Evolutionary conservation across 2,113 vertebrate genomes (phyloP).

Genomic region (Lethenteron camtschaticum): DNA sequence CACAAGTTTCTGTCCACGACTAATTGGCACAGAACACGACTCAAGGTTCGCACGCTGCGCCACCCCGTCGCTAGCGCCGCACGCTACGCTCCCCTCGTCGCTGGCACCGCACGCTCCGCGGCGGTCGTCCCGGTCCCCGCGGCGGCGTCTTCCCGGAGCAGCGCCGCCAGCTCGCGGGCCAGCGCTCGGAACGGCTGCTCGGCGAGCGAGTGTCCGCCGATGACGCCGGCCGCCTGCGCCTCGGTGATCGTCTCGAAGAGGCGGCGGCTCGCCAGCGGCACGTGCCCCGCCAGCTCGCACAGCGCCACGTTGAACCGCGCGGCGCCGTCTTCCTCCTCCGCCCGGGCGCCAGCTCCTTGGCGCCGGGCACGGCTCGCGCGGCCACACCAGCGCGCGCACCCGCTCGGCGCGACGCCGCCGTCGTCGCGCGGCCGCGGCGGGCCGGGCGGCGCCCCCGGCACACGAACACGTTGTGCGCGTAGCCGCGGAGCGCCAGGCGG

Average conservation of each 20-base stretch:
- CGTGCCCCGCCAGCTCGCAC: conserved; percentile 65
- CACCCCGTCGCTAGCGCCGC: too few relatives aligned
- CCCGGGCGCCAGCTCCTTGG: conserved; percentile 28
- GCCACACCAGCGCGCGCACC: conserved; percentile 50
- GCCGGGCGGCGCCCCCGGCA: conserved; percentile 32
- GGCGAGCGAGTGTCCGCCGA: conserved; percentile 30
- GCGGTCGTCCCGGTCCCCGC: too few relatives aligned
- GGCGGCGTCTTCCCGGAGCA: too few relatives aligned
- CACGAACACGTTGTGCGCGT: conserved; percentile 55
- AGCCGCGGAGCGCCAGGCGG: conserved; percentile 24
- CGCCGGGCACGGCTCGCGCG: conserved; percentile 35
- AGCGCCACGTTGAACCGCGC: conserved; percentile 47
- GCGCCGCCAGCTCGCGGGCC: too few relatives aligned
- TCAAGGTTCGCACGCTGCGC: too few relatives aligned
- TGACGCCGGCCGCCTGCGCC: conserved; percentile 21
- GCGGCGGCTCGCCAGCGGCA: conserved; percentile 34
- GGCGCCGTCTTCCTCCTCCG: too few relatives aligned
- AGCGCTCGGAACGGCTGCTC: conserved; percentile 19
- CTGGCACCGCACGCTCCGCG: too few relatives aligned
- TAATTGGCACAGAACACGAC: too few relatives aligned
- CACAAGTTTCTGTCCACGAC: too few relatives aligned
- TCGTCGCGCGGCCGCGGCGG: neutral
- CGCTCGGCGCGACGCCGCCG: neutral
- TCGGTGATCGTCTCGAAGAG: conserved; percentile 37
- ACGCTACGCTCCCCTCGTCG: too few relatives aligned